Conservation (phyloP, 1,140 invertebrate species). For the Drosophila mayri region DNA sequence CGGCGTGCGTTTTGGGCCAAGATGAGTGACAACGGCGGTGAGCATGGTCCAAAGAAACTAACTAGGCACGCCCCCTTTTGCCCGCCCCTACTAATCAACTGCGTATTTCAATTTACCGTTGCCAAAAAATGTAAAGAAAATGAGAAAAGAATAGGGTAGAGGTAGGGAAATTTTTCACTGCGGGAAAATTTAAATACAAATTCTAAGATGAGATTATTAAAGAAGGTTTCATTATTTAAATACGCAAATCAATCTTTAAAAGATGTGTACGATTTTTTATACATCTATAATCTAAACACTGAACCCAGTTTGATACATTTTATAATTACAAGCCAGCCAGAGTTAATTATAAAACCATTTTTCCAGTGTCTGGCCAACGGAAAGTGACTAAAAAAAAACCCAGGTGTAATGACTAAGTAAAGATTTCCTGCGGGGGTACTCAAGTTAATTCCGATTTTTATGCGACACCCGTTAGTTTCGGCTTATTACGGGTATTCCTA, state of each 20-base stretch:
- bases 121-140: constrained; percentile 34
- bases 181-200: neutral
- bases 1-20: constrained; percentile 73
- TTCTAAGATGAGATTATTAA: neutral
- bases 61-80: constrained; percentile 45
- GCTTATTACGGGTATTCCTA: constrained; percentile 22
- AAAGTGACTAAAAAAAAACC: constrained; percentile 15
- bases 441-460: constrained; percentile 62
- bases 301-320: neutral
- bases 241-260: neutral
- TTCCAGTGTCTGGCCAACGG: constrained; percentile 21
- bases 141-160: constrained; percentile 6
- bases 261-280: neutral
- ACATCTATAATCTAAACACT: no score
- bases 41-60: constrained; percentile 21
- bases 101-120: constrained; percentile 80
- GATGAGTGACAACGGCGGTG: constrained; percentile 63
- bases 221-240: neutral
- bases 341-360: neutral
- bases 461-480: constrained; percentile 58
- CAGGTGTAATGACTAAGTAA: constrained; percentile 8
- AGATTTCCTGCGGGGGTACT: constrained; percentile 3
- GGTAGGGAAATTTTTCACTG: neutral
- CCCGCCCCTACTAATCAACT: constrained; percentile 63
- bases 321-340: rapidly evolving